These are phyloP conservation scores for Peucedramus taeniatus DNA, from an alignment of 2,113 vertebrate species.

Conservation along the genomic window DNA sequence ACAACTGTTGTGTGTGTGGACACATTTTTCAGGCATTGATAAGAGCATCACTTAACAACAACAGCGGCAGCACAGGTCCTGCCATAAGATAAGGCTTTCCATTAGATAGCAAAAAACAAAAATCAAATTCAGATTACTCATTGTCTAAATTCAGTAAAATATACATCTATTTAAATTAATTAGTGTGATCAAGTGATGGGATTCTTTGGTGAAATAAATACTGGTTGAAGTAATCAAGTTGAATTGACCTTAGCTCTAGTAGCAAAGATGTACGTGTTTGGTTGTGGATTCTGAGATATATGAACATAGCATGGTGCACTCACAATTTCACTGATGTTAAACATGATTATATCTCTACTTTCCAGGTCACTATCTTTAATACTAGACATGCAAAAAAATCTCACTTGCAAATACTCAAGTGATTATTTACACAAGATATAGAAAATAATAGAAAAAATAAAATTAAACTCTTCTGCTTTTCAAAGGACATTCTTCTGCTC, in stretches of 20 bases:
- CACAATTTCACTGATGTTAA: background rate
- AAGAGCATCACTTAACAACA: background rate
- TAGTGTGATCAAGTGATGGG: background rate
- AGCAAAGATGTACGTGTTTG: background rate
- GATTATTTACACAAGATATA: background rate
- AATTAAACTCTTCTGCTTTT: background rate
- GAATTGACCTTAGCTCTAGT: background rate
- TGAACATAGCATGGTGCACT: background rate
- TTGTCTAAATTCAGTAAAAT: background rate
- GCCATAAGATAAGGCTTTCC: background rate
- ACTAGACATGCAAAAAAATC: background rate
- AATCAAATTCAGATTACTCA: background rate
- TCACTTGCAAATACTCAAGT: background rate
- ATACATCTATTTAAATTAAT: background rate
- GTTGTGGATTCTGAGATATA: background rate
- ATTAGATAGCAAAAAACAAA: background rate
- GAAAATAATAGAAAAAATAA: background rate
- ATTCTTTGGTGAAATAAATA: background rate
- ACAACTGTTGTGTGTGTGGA: background rate
- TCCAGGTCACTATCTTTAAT: background rate
- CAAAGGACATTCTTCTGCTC: background rate
- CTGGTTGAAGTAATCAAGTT: background rate
- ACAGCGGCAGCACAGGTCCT: background rate
- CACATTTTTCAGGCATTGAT: background rate
- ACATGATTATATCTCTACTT: background rate